A percentile compares a stretch with the other conserved stretches of the same genome.
These are phyloP conservation scores for Ahaetulla prasina DNA, from an alignment of 2,113 vertebrate genomes.

Conservation along the genomic window DNA sequence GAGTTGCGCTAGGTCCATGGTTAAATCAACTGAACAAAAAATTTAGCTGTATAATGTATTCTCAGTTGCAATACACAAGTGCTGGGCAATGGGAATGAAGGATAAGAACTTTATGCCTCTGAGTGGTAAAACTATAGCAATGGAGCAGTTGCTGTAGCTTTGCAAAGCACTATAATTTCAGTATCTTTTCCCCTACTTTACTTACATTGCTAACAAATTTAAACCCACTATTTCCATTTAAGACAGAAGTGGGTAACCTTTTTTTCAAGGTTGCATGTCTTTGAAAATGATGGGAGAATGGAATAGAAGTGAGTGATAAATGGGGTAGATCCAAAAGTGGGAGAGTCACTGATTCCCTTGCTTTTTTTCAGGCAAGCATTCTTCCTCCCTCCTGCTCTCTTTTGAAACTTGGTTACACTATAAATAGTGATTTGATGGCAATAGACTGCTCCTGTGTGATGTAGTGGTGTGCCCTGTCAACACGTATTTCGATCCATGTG, in stretches of 20 bases:
- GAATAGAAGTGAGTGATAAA: neutral
- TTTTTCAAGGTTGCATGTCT: neutral
- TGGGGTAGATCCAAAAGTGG: neutral
- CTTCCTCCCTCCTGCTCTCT: neutral
- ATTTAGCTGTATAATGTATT: neutral
- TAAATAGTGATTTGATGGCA: neutral
- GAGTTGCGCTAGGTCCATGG: neutral
- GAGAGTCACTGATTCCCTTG: neutral
- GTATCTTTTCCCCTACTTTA: slow-evolving; percentile 11
- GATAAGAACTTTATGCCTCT: neutral
- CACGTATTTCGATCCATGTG: neutral
- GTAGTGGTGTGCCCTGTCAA: neutral
- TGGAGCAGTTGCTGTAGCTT: slow-evolving; percentile 52
- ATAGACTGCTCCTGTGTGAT: neutral
- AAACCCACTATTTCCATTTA: neutral
- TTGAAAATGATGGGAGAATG: neutral
- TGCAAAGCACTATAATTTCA: slow-evolving; percentile 19
- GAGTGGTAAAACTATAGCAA: slow-evolving; percentile 34
- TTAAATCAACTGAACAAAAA: neutral
- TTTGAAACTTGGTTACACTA: neutral
- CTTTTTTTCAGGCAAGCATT: neutral
- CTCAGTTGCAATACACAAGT: neutral
- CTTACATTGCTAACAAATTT: slow-evolving; percentile 1
- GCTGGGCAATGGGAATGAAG: neutral
- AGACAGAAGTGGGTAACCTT: neutral